Conservation (phyloP, 2,797 vertebrate genomes). For the Varecia variegata region DNA sequence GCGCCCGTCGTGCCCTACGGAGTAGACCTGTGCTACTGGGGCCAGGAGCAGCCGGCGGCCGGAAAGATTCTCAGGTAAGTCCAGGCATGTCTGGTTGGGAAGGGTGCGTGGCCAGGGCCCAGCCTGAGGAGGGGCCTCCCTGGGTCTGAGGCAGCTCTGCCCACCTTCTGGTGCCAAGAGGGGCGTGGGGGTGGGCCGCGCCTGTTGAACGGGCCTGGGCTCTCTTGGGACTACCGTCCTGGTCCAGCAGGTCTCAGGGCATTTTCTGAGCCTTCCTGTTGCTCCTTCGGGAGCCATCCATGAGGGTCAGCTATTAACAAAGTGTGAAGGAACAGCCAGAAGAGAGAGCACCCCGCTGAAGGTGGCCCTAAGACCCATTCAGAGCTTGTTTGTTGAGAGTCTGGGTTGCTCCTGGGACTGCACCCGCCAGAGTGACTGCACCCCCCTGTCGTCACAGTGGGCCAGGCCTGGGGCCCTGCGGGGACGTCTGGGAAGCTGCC, state of each 20-base stretch:
- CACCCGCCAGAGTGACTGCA: too few species aligned
- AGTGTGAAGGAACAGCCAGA: neutral
- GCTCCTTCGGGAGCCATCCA: neutral
- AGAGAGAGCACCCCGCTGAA: neutral
- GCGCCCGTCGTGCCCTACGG: conserved; percentile 93
- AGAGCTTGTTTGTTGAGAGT: neutral
- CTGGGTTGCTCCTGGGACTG: neutral
- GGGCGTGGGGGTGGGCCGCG: neutral
- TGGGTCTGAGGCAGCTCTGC: neutral
- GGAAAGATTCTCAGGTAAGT: conserved; percentile 93
- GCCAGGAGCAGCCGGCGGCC: conserved; percentile 89
- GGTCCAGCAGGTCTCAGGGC: neutral
- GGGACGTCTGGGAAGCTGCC: accelerated
- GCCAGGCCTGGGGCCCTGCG: neutral
- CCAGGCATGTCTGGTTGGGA: neutral
- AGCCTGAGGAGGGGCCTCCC: neutral
- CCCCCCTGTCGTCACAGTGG: neutral
- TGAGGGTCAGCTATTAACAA: too few species aligned
- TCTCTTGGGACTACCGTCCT: neutral
- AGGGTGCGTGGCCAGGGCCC: neutral
- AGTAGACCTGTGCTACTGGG: conserved; percentile 95
- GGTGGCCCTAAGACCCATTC: accelerated
- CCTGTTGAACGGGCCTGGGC: neutral
- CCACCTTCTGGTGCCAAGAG: accelerated
- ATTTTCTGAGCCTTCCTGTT: neutral